Conservation (phyloP, 2,797 vertebrate genomes). For the Sphenodon punctatus region DNA sequence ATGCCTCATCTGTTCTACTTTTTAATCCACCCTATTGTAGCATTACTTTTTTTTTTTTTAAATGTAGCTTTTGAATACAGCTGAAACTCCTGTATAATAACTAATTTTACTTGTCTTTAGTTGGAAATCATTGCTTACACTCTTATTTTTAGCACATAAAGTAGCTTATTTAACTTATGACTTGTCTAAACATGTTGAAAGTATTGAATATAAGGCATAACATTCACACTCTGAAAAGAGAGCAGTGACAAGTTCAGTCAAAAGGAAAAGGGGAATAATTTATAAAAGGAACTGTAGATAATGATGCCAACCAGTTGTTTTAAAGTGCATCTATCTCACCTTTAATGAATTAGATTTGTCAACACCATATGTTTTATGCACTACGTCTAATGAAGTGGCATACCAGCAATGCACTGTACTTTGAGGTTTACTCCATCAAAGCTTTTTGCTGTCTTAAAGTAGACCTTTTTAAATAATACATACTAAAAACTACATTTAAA, state of each 20-base stretch:
- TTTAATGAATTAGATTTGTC: conserved; percentile 82
- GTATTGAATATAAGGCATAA: conserved; percentile 64
- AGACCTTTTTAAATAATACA: conserved; percentile 81
- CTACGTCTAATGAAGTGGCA: conserved; percentile 76
- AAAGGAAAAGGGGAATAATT: conserved; percentile 78
- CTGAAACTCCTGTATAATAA: conserved; percentile 1
- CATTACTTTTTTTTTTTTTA: no score
- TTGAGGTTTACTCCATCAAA: conserved; percentile 79
- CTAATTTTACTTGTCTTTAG: conserved; percentile 57
- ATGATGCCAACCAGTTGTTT: conserved; percentile 78
- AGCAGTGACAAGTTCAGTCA: conserved; percentile 76
- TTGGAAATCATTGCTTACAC: conserved; percentile 60
- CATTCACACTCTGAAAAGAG: conserved; percentile 57
- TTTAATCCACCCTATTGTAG: conserved; percentile 30
- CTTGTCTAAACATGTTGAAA: conserved; percentile 73
- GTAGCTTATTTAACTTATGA: conserved; percentile 61
- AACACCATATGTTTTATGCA: conserved; percentile 80
- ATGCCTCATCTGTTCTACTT: conserved; percentile 18
- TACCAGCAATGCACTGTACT: conserved; percentile 50
- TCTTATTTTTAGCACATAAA: conserved; percentile 60
- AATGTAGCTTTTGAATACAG: conserved; percentile 44
- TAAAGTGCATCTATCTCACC: conserved; percentile 75
- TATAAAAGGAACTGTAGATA: conserved; percentile 76
- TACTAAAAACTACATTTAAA: conserved; percentile 80
- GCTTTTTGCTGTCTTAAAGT: conserved; percentile 70